These are phyloP conservation scores for Teleogryllus occipitalis DNA, from an alignment of 1,140 invertebrate genomes.

Conservation along the genomic window DNA sequence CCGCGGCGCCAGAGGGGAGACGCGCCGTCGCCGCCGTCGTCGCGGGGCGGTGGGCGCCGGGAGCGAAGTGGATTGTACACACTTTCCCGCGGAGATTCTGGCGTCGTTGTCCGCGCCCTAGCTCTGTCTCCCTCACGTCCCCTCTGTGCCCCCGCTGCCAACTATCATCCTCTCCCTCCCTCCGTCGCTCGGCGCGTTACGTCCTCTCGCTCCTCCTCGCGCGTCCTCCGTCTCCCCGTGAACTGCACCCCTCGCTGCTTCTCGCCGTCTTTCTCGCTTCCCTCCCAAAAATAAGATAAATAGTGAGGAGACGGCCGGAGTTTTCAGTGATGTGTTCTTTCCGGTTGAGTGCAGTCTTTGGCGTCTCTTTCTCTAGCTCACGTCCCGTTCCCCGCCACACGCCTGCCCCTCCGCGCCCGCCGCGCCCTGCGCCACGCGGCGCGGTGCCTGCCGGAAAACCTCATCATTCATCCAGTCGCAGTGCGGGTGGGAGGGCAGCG, in stretches of 20 bases:
- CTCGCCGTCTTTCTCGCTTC: not conserved
- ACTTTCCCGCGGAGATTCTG: no score
- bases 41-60: no score
- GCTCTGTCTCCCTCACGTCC: no score
- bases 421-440: no score
- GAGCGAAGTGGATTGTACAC: no score
- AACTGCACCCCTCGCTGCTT: not conserved
- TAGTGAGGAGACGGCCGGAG: not conserved
- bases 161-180: no score
- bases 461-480: not conserved
- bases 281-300: not conserved
- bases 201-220: not conserved
- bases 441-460: not conserved
- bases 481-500: not conserved
- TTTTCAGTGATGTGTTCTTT: slow-evolving; percentile 5
- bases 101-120: no score
- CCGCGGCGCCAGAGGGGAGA: not conserved
- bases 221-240: not conserved
- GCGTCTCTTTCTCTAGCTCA: not conserved
- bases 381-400: not conserved
- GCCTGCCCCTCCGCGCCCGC: not conserved
- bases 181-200: no score
- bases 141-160: no score
- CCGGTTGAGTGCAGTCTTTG: not conserved
- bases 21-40: no score